Percentiles rank a stretch among this genome's conserved stretches.
phyloP scores from a whole-genome alignment of 1,140 invertebrate genomes.

The Drosophila ercepeae region DNA sequence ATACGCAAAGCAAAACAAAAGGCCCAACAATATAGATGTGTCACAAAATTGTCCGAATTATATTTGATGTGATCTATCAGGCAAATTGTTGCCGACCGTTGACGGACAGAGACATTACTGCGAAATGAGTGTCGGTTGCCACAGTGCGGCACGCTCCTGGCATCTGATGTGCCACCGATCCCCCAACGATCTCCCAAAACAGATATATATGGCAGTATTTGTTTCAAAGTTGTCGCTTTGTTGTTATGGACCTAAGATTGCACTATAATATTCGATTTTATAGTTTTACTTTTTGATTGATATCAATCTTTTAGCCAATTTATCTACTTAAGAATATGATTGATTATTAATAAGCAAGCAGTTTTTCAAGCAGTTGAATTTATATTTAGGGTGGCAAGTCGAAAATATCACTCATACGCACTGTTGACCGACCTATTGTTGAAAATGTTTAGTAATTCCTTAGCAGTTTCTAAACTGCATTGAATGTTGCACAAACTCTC shows the following conservation, averaged over 20 bases:
- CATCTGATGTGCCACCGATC: conserved; percentile 21
- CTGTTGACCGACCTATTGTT: not conserved
- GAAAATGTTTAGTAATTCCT: too few species aligned
- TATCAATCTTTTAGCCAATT: too few species aligned
- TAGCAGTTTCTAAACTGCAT: not conserved
- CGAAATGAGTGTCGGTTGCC: conserved; percentile 17
- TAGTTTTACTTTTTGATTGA: too few species aligned
- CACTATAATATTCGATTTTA: not conserved
- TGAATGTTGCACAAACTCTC: not conserved
- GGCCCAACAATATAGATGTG: conserved; percentile 42
- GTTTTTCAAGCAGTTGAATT: too few species aligned
- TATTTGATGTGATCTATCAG: conserved; percentile 61
- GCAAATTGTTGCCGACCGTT: conserved; percentile 49
- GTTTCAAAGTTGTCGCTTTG: too few species aligned
- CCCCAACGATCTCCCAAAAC: conserved; percentile 21
- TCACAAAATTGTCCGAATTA: conserved; percentile 74
- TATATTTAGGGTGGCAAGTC: too few species aligned
- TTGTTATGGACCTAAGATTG: conserved; percentile 1
- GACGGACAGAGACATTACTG: conserved; percentile 22
- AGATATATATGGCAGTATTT: not conserved
- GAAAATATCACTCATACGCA: not conserved
- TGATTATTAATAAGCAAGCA: too few species aligned
- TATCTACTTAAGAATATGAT: too few species aligned
- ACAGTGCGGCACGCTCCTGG: conserved; percentile 51
- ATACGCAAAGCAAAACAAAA: conserved; percentile 38